Evolutionary conservation across 2,797 vertebrate species (phyloP), one percentile per base, ranked within the genome.

Genomic region (Thripadectes ignobilis): DNA sequence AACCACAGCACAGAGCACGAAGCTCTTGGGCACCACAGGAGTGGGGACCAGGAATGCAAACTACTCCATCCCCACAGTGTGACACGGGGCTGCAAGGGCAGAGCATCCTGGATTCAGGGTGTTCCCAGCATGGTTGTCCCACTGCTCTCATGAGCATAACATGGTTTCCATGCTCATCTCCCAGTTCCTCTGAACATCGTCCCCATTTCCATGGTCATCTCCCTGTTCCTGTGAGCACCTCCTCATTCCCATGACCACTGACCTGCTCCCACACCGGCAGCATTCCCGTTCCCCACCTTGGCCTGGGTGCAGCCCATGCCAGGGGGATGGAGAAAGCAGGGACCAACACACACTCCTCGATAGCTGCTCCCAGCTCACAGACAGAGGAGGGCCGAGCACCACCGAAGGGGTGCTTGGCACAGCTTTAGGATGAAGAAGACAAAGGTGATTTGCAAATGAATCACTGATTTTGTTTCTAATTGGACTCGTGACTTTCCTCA

Each of bases 391-490:
- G 27, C 27, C 1, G 0, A 75, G 63, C 75, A 48, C 39, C 38
- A 3, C 0, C 2, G 34, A 11, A 63, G 7, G 1, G 1, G 7
- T 0, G 34, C 48, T 69, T 41, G 32, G 48, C 17, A 55, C 38
- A 86, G 63, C 71, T 55, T 66, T 7, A 58, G 59, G 52, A 16
- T 27, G 43, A 59, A 30, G 68, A 55, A 83, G 57, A 83, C 54
- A 81, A 81, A 81, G 62, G 43, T 49, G 86, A 86, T 88, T 93
- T 93, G 88, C 83, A 95, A 94, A 87, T 71, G 62, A 55, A 74
- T 59, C 52, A 8, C 36, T 88, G 68, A 59, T 88, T 83, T 57
- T 18, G 49, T 19, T 86, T 86, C 57, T 78, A 80, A 93, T 95
- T 86, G 79, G 79, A 52, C 79, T 65, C 41, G 11, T 49, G 88